Evolutionary conservation across 1,140 invertebrate genomes (phyloP), one percentile per base, ranked within the genome.

Genomic region (Contarinia nasturtii): DNA sequence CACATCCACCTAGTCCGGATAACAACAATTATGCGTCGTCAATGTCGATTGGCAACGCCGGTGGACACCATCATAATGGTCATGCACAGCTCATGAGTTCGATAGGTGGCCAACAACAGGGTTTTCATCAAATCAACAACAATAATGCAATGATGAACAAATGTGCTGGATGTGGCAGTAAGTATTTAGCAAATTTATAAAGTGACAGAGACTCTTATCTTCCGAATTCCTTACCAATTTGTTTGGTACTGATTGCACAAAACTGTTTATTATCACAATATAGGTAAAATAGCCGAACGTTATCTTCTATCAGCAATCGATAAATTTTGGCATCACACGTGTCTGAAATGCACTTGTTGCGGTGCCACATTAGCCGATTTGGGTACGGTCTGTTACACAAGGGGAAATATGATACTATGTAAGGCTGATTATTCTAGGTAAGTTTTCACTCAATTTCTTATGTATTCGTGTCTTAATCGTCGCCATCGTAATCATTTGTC

Each of bases 361-460:
- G 76, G 77, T 46, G 79, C 79, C 48, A 78, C 80, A 57, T 72
- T 94, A 49, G 86, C 85, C 49, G 88, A 93, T 57, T 80, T 93
- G 58, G 87, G 87, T 38, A 70, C 75, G 40, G 86, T 86, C 51
- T 94, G 88, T 70, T 94, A 86, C 68, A 85, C 83, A 57, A 87
- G 84, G 69, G 77, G 79, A 46, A 85, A 84, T 54, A 88, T 92
- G 82, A 90, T 92, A 60, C 74, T 94, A 54, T 94, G 89, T 76
- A 86, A 86, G 75, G 79, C 75, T 64, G 90, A 94, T 68, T 94
- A 94, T 67, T 78, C 83, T 62, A 86, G 83, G 90, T 94, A 71
- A 78, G 74, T 61, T 12, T 51, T 46, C 46, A 34, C 22, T 47
- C 44, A 51, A 18, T 42, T 22, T 44, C 4, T 18, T 44, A 7